Base-by-base conservation (phyloP, 2,113 vertebrate species). In the Patagioenas fasciata region DNA sequence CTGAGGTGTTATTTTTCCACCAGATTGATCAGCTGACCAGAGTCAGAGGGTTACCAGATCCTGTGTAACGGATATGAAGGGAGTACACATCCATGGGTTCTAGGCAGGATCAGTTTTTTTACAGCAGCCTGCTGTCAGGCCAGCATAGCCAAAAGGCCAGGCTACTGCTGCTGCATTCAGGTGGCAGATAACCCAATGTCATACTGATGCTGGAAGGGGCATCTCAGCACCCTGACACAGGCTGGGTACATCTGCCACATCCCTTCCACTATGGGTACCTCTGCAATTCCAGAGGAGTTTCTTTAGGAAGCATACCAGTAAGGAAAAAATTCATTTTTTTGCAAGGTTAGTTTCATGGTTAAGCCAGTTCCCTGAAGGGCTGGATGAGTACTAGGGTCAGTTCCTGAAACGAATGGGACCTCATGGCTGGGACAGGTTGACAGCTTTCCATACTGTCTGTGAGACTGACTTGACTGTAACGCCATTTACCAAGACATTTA, bases 1-100 rank as follows among this genome's bases (percentile, higher is more conserved):
- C 29, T 38, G 91, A 94, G 57, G 61, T 81, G 86, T 72, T 89
- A 72, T 72, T 93, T 96, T 95, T 82, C 66, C 65, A 87, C 36
- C 57, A 75, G 61, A 89, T 87, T 0, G 1, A 93, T 93, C 60
- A 62, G 28, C 60, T 86, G 47, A 69, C 58, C 61, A 11, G 47
- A 88, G 60, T 62, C 72, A 51, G 88, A 75, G 5, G 36, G 86
- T 56, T 86, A 67, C 57, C 53, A 65, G 84, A 81, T 65, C 65
- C 38, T 5, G 2, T 0, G 0, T 40, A 65, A 90, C 47, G 40
- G 79, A 31, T 70, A 40, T 2, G 10, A 54, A 88, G 25, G 44
- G 36, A 80, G 3, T 20, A 58, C 23, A 29, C 5, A 13, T 29
- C 53, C 31, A 15, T 2, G 17, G 29, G 47, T 13, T 71, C 67